Conservation (phyloP, 1,140 invertebrate genomes). For the Lepidurus couesii region DNA sequence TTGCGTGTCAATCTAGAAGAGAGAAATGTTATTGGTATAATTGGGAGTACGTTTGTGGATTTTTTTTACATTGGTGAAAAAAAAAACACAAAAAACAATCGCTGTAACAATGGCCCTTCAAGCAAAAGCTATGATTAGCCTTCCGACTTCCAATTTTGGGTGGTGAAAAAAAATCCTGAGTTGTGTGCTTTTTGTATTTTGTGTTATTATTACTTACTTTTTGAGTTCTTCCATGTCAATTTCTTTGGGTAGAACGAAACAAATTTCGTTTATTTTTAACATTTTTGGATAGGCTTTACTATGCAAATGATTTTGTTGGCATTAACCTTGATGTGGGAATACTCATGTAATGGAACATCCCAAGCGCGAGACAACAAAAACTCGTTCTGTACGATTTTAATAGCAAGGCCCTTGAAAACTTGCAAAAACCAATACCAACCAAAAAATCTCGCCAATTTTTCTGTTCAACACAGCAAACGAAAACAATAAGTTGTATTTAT, state of each 20-base stretch:
- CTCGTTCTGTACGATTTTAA: constrained; percentile 16
- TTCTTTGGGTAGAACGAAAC: neutral
- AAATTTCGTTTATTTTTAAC: neutral
- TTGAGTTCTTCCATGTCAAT: constrained; percentile 15
- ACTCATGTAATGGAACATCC: constrained; percentile 22
- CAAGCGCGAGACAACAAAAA: constrained; percentile 9
- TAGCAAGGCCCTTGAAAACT: constrained; percentile 1
- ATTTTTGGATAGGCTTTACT: constrained; percentile 19
- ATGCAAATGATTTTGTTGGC: constrained; percentile 14
- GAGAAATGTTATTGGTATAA: neutral
- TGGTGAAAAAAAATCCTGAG: constrained; percentile 14
- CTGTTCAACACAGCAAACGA: neutral
- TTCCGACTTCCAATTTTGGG: constrained; percentile 1
- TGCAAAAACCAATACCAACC: neutral
- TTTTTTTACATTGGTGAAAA: neutral
- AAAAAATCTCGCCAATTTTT: neutral
- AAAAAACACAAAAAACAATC: neutral
- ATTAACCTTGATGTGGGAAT: constrained; percentile 22
- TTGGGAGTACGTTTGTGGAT: neutral
- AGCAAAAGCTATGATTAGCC: constrained; percentile 11
- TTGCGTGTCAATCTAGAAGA: constrained; percentile 2
- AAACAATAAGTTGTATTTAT: constrained; percentile 7
- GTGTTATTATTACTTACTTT: neutral
- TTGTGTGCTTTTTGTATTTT: constrained; percentile 13
- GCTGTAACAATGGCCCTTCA: constrained; percentile 18